These are phyloP conservation scores for Hyaena hyaena DNA, from an alignment of 2,113 vertebrate genomes.

Conservation along the genomic window DNA sequence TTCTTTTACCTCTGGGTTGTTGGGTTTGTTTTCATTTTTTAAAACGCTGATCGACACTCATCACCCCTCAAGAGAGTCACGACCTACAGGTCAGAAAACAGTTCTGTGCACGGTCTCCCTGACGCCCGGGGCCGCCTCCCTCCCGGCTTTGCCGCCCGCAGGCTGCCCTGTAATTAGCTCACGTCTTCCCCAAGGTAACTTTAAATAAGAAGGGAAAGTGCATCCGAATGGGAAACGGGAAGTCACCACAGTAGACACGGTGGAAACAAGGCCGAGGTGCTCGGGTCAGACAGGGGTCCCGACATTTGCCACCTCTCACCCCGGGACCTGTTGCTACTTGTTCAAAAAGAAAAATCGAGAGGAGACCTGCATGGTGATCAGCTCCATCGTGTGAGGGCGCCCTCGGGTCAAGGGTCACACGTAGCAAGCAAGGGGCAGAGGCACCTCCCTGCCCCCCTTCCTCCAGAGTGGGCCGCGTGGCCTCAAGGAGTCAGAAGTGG, in stretches of 20 bases:
- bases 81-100: not conserved
- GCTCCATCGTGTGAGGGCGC: too few species aligned
- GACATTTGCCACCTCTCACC: not conserved
- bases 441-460: not conserved
- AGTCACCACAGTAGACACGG: not conserved
- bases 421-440: too few species aligned
- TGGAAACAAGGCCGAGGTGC: not conserved
- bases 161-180: not conserved
- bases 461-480: not conserved
- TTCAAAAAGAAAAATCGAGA: not conserved
- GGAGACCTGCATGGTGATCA: not conserved
- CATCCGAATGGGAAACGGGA: not conserved
- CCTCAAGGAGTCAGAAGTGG: not conserved
- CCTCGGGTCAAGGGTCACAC: too few species aligned
- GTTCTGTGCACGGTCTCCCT: too few species aligned
- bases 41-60: not conserved
- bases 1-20: not conserved
- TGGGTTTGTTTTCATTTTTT: not conserved
- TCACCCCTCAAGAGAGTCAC: not conserved
- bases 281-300: not conserved
- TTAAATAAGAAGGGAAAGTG: not conserved
- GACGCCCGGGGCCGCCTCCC: not conserved
- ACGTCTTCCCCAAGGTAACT: not conserved
- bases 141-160: rapidly evolving
- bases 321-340: not conserved